Conservation (phyloP, 2,888 invertebrate genomes). For the Augiades crinisus region DNA sequence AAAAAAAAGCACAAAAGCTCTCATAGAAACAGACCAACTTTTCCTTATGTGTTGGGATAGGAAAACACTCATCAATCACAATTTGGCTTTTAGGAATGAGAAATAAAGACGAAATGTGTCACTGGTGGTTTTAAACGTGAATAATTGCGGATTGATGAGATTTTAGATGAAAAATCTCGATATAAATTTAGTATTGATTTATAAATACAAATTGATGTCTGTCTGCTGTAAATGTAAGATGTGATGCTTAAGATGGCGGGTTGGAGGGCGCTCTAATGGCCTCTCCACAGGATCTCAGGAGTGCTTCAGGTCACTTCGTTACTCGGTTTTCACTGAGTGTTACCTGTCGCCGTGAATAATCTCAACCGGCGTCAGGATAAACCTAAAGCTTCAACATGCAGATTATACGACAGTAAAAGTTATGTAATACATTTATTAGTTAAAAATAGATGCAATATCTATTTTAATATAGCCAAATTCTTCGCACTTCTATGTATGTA, state of each 20-base stretch:
- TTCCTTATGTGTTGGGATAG: not conserved
- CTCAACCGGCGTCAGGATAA: conserved; percentile 38
- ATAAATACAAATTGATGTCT: conserved; percentile 30
- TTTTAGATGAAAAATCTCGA: not conserved
- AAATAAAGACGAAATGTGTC: not conserved
- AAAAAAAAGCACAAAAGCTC: not conserved
- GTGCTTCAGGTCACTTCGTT: conserved; percentile 78
- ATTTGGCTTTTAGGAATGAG: not conserved
- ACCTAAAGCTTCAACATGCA: conserved; percentile 19
- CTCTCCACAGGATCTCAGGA: conserved; percentile 69
- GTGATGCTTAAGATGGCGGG: conserved; percentile 73
- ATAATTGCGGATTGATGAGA: conserved; percentile 10
- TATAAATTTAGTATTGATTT: conserved; percentile 9
- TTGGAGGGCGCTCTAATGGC: conserved; percentile 74
- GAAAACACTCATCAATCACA: conserved; percentile 4
- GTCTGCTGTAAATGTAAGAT: conserved; percentile 51
- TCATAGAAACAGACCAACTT: not conserved
- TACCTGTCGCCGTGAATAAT: conserved; percentile 66
- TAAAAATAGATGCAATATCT: too few species aligned
- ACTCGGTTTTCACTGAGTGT: conserved; percentile 68
- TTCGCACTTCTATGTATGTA: too few species aligned
- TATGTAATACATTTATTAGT: too few species aligned
- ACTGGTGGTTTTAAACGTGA: not conserved
- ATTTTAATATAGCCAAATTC: too few species aligned
- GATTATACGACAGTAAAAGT: conserved; percentile 14